Evolutionary conservation across 2,888 invertebrate genomes (phyloP).

Genomic region (Oasisia sp.): DNA sequence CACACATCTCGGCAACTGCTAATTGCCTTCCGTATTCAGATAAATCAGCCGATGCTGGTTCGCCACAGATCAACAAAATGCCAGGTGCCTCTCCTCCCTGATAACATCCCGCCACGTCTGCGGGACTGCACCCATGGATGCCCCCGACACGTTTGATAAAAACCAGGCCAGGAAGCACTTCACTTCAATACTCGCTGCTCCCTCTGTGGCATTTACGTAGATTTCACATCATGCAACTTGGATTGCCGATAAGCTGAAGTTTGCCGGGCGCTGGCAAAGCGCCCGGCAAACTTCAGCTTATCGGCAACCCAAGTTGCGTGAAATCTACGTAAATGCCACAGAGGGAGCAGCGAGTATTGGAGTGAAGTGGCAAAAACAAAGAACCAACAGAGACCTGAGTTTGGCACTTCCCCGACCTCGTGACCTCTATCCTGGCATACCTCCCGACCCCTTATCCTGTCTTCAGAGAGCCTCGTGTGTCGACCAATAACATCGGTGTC

Average conservation of each 20-base stretch:
- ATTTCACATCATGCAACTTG: background rate
- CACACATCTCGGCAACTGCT: background rate
- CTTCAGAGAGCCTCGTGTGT: background rate
- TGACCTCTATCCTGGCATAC: background rate
- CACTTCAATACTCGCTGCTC: background rate
- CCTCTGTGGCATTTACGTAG: background rate
- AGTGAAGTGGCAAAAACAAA: background rate
- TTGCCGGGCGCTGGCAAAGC: background rate
- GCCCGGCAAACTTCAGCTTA: background rate
- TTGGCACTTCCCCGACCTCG: background rate
- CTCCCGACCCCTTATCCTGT: background rate
- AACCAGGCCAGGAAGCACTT: conserved; percentile 17
- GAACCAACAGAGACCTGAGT: background rate
- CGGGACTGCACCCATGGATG: background rate
- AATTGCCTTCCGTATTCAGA: background rate
- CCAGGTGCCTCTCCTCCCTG: background rate
- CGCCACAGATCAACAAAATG: background rate
- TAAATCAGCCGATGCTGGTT: background rate
- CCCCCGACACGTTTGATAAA: background rate
- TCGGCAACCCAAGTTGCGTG: background rate
- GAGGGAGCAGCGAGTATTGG: background rate
- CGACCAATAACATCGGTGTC: background rate
- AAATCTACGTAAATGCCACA: background rate
- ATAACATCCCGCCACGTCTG: background rate
- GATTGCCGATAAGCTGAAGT: background rate